These are phyloP conservation scores for Drosophila paramelanica DNA, from an alignment of 2,888 invertebrate species.

Conservation along the genomic window DNA sequence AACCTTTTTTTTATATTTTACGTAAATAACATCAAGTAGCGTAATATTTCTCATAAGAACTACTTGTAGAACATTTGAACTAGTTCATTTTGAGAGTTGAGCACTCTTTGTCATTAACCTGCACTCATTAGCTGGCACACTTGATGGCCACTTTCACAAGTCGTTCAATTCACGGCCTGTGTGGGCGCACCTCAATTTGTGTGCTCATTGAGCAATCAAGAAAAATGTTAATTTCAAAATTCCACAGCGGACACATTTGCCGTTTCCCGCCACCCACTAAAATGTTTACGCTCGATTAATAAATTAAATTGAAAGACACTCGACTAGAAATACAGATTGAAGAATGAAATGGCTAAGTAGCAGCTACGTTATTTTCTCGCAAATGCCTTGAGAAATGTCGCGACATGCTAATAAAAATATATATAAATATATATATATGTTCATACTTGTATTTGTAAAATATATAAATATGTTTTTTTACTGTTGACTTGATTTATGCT, in stretches of 20 bases:
- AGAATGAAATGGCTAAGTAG: constrained; percentile 71
- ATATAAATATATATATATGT: constrained; percentile 11
- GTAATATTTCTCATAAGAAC: too few species aligned
- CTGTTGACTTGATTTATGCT: constrained; percentile 66
- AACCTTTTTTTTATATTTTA: too few species aligned
- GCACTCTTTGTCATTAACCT: constrained; percentile 20
- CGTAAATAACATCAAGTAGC: too few species aligned
- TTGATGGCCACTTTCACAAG: constrained; percentile 34
- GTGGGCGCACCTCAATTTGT: constrained; percentile 63
- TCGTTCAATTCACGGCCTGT: constrained; percentile 35
- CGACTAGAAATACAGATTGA: constrained; percentile 41
- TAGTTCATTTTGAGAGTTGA: constrained; percentile 12
- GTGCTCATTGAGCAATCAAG: constrained; percentile 67
- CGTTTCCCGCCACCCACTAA: constrained; percentile 64
- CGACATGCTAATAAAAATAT: constrained; percentile 80
- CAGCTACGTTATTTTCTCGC: constrained; percentile 63
- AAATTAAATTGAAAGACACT: constrained; percentile 81
- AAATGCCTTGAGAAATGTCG: constrained; percentile 73
- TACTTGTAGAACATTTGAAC: neutral
- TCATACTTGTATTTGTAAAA: neutral
- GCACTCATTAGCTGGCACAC: constrained; percentile 38
- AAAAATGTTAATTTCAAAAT: constrained; percentile 67
- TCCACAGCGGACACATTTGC: constrained; percentile 44
- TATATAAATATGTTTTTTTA: constrained; percentile 4
- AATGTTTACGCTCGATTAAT: constrained; percentile 81